phyloP scores from a whole-genome alignment of 2,797 vertebrate species.

The Sparus aurata region DNA sequence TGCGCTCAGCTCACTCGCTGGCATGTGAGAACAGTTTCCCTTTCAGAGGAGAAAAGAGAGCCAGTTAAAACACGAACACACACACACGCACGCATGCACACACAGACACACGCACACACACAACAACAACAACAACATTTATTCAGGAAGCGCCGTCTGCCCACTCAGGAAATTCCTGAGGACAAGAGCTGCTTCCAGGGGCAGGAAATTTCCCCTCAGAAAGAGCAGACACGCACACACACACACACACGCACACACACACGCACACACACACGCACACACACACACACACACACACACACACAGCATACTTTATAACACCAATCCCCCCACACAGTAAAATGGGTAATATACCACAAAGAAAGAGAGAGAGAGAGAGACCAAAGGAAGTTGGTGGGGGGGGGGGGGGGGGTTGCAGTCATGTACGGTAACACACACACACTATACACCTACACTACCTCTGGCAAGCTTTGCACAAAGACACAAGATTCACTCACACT shows the following conservation, averaged over 20 bases:
- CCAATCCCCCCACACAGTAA: slow-evolving; percentile 41
- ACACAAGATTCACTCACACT: slow-evolving; percentile 76
- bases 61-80: slow-evolving; percentile 40
- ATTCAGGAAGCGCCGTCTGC: slow-evolving; percentile 97
- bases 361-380: slow-evolving; percentile 33
- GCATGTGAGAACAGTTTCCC: slow-evolving; percentile 91
- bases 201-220: slow-evolving; percentile 99
- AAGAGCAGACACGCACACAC: slow-evolving; percentile 67
- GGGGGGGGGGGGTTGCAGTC: slow-evolving; percentile 26
- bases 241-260: slow-evolving; percentile 41
- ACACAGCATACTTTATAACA: slow-evolving; percentile 34
- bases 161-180: slow-evolving; percentile 99
- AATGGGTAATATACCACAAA: slow-evolving; percentile 57
- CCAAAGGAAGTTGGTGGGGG: slow-evolving; percentile 34
- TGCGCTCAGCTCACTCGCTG: slow-evolving; percentile 70
- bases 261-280: slow-evolving; percentile 46
- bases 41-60: slow-evolving; percentile 88
- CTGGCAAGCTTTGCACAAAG: slow-evolving; percentile 72
- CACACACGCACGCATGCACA: slow-evolving; percentile 31
- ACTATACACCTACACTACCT: slow-evolving; percentile 73
- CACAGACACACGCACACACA: slow-evolving; percentile 44
- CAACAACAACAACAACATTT: slow-evolving; percentile 87
- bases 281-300: slow-evolving; percentile 33
- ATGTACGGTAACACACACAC: slow-evolving; percentile 46
- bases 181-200: slow-evolving; percentile 96